Conservation (phyloP, 2,113 vertebrate genomes). For the Serinus canaria region DNA sequence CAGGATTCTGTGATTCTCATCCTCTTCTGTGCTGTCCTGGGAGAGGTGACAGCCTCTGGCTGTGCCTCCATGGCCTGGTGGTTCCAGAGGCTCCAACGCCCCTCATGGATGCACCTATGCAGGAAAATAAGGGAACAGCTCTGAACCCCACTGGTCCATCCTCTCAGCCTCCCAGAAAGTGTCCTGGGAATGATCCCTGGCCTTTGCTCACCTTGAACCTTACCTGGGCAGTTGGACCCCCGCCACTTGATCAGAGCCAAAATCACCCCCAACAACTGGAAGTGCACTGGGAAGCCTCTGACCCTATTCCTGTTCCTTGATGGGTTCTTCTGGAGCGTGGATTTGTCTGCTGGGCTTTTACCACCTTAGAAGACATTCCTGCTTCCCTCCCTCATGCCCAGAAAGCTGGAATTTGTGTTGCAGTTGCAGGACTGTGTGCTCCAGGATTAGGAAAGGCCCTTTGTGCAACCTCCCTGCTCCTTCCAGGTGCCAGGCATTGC, state of each 20-base stretch:
- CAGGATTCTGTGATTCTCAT: not conserved
- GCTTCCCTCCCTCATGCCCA: rapidly evolving
- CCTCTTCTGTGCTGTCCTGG: not conserved
- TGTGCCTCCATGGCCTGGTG: not conserved
- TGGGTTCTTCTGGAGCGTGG: not conserved
- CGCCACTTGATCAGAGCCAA: not conserved
- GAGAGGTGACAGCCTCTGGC: not conserved
- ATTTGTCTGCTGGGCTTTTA: not conserved
- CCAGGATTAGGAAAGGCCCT: not conserved
- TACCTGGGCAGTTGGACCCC: not conserved
- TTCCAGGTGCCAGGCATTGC: not conserved
- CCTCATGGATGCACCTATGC: not conserved
- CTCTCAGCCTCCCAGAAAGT: not conserved
- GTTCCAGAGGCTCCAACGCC: not conserved
- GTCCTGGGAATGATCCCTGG: not conserved
- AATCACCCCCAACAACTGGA: not conserved
- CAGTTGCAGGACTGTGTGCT: not conserved
- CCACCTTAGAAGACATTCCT: not conserved
- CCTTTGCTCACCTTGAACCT: not conserved
- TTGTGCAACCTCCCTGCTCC: not conserved
- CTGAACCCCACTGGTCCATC: not conserved
- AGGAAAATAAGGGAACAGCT: not conserved
- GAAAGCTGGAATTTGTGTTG: not conserved
- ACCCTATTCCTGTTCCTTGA: not conserved
- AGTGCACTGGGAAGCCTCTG: not conserved